These are phyloP conservation scores for Epinephelus fuscoguttatus DNA, from an alignment of 2,113 vertebrate genomes.

Conservation along the genomic window DNA sequence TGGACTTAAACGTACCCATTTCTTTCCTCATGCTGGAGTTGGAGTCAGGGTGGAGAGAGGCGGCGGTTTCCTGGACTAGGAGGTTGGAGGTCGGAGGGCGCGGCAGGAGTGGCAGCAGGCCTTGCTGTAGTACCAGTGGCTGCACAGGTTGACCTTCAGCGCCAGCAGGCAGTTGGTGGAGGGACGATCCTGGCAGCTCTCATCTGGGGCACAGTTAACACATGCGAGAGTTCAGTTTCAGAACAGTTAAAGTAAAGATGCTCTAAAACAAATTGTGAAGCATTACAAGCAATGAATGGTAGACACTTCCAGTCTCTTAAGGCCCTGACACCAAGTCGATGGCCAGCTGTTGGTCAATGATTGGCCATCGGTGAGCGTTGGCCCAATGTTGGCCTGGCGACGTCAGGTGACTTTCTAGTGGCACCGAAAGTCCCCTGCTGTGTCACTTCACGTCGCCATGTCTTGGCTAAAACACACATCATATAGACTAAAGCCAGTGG, in stretches of 20 bases:
- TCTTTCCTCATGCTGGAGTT: conserved; percentile 24
- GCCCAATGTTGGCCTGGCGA: too few species aligned
- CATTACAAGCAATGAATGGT: too few species aligned
- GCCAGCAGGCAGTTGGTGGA: conserved; percentile 97
- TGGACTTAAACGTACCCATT: conserved; percentile 9
- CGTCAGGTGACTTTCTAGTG: too few species aligned
- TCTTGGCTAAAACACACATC: too few species aligned
- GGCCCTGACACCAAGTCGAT: too few species aligned
- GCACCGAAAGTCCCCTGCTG: too few species aligned
- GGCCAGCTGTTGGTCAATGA: too few species aligned
- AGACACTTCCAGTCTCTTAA: too few species aligned
- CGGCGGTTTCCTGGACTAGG: conserved; percentile 59
- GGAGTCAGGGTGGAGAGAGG: conserved; percentile 12
- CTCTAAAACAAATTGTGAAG: too few species aligned
- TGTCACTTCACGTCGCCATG: too few species aligned
- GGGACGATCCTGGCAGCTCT: conserved; percentile 97
- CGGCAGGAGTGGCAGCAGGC: conserved; percentile 97
- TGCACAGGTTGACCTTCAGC: conserved; percentile 97
- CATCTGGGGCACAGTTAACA: conserved; percentile 83
- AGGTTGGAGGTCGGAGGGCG: conserved; percentile 59
- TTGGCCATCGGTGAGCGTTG: too few species aligned
- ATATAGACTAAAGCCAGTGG: too few species aligned
- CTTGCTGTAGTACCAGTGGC: conserved; percentile 99
- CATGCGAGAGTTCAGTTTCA: neutral
- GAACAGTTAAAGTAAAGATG: neutral